Evolutionary conservation across 1,140 invertebrate genomes (phyloP).

Genomic region (Bathynomus jamesi): DNA sequence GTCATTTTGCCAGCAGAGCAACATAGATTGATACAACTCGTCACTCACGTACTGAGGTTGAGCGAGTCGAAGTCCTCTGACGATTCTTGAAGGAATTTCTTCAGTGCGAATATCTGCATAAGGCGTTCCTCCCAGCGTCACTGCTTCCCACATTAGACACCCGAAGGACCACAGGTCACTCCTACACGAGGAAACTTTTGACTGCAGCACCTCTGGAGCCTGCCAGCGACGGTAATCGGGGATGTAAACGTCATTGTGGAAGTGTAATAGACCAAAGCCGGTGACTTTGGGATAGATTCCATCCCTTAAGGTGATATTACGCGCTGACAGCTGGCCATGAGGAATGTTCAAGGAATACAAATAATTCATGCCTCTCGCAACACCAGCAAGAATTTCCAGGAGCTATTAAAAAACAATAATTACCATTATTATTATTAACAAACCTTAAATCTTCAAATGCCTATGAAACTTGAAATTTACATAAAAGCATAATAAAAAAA

Average conservation of each 20-base stretch:
- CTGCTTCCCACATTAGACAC: conserved; percentile 70
- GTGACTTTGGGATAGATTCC: conserved; percentile 59
- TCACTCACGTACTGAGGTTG: conserved; percentile 60
- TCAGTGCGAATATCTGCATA: conserved; percentile 57
- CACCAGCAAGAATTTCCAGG: conserved; percentile 50
- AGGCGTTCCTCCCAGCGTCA: conserved; percentile 71
- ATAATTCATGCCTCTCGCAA: conserved; percentile 59
- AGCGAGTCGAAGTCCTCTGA: conserved; percentile 58
- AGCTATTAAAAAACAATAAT: conserved; percentile 42
- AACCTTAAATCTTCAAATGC: no score
- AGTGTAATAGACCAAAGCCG: conserved; percentile 58
- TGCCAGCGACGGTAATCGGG: conserved; percentile 67
- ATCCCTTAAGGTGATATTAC: conserved; percentile 58
- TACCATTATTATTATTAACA: neutral
- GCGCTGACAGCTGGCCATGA: conserved; percentile 62
- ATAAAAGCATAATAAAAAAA: neutral
- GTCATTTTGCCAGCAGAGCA: conserved; percentile 76
- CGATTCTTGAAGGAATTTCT: conserved; percentile 60
- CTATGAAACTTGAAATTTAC: neutral
- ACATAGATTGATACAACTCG: conserved; percentile 69
- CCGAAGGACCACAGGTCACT: conserved; percentile 77
- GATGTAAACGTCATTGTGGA: conserved; percentile 39
- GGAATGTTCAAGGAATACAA: conserved; percentile 55
- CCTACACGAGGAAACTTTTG: conserved; percentile 55
- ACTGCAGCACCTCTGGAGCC: conserved; percentile 60